Evolutionary conservation across 2,113 vertebrate genomes (phyloP).

Genomic region (Sebastes fasciatus): DNA sequence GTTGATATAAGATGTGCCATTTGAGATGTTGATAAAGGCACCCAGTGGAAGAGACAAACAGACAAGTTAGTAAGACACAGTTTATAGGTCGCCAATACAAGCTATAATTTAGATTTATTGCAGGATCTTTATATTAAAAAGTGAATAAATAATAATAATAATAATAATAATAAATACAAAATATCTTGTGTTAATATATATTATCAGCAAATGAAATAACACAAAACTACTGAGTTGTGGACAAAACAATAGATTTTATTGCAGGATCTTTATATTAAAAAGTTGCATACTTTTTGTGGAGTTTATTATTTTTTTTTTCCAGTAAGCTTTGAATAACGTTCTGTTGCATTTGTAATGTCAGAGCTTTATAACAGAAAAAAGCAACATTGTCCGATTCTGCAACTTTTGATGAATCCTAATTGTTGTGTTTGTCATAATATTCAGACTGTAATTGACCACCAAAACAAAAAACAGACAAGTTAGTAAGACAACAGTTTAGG

Average conservation of each 20-base stretch:
- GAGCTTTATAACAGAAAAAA: constrained; percentile 10
- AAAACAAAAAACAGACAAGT: neutral
- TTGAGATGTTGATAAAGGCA: neutral
- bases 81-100: too few species aligned
- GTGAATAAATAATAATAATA: too few species aligned
- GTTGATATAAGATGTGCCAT: neutral
- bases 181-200: too few species aligned
- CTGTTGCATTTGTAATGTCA: neutral
- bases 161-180: too few species aligned
- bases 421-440: constrained; percentile 46
- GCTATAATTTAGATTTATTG: too few species aligned
- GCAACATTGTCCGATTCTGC: neutral
- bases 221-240: neutral
- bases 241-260: too few species aligned
- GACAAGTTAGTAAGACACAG: too few species aligned
- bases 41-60: too few species aligned
- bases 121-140: too few species aligned
- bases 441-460: constrained; percentile 29
- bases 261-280: neutral
- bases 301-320: neutral
- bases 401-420: constrained; percentile 18
- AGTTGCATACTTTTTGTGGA: neutral
- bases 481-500: too few species aligned
- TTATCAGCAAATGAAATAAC: neutral
- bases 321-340: neutral